Evolutionary conservation across 1,140 invertebrate species (phyloP).

Genomic region (Temnothorax nylanderi): DNA sequence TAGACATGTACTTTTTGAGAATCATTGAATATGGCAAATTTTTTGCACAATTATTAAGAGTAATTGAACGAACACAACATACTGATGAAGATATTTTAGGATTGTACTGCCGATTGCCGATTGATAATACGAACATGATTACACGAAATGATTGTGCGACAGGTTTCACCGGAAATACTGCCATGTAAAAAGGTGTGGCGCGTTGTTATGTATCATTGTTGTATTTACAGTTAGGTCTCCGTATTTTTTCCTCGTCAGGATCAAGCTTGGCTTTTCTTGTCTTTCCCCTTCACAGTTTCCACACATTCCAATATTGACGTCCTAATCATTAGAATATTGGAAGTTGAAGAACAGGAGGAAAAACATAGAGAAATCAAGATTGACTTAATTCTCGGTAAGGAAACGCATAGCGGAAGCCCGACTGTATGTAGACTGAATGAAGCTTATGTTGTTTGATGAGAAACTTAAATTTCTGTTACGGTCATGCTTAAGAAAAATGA

Average conservation of each 20-base stretch:
- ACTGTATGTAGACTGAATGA: conserved; percentile 71
- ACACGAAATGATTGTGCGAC: conserved; percentile 7
- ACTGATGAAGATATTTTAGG: conserved; percentile 22
- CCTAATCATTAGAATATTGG: background rate
- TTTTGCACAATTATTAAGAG: background rate
- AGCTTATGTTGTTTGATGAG: conserved; percentile 56
- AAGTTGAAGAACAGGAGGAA: background rate
- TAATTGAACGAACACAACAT: background rate
- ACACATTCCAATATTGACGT: background rate
- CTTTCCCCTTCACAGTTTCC: background rate
- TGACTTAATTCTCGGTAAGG: background rate
- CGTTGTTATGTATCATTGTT: conserved; percentile 80
- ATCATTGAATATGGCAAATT: background rate
- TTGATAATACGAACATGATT: conserved; percentile 33
- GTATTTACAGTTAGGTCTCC: conserved; percentile 56
- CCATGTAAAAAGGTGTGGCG: conserved; percentile 71
- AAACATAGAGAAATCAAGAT: background rate
- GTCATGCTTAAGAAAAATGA: background rate
- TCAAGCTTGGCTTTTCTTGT: background rate
- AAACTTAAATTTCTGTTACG: conserved; percentile 15
- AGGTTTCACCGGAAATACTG: conserved; percentile 34
- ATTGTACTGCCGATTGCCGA: background rate
- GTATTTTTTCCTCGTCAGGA: background rate
- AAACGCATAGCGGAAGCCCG: background rate
- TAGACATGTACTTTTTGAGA: background rate